A percentile compares a stretch with the other conserved stretches of the same genome.
These are phyloP conservation scores for Microctonus hyperodae DNA, from an alignment of 2,888 invertebrate species.

Conservation along the genomic window DNA sequence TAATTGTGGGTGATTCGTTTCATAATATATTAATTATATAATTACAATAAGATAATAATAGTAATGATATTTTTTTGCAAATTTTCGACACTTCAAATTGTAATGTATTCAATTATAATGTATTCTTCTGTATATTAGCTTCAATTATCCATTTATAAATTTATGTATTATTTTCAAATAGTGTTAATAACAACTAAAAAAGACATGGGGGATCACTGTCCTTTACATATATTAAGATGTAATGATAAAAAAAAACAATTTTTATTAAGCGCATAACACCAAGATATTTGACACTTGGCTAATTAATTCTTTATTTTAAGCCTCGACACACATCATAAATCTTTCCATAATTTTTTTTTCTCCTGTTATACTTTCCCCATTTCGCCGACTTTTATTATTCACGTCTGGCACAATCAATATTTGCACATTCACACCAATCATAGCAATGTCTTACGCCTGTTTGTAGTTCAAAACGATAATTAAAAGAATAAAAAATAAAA, in stretches of 20 bases:
- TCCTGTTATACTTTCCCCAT: conserved; percentile 7
- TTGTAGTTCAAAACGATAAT: not conserved
- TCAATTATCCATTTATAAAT: conserved; percentile 38
- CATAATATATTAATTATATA: conserved; percentile 5
- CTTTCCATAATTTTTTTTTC: conserved; percentile 24
- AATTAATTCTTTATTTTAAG: conserved; percentile 34
- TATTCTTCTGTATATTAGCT: conserved; percentile 44
- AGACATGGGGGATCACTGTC: conserved; percentile 49
- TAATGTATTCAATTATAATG: conserved; percentile 52
- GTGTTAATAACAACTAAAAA: conserved; percentile 51
- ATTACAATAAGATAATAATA: conserved; percentile 45
- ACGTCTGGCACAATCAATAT: conserved; percentile 13
- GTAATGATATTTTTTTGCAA: conserved; percentile 55
- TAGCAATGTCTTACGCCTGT: conserved; percentile 23
- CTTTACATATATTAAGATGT: conserved; percentile 51
- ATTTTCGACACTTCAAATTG: conserved; percentile 57
- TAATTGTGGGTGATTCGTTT: not conserved
- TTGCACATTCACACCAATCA: conserved; percentile 35
- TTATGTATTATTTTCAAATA: conserved; percentile 21
- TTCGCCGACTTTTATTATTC: conserved; percentile 9
- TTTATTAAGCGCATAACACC: conserved; percentile 43
- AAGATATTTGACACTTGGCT: conserved; percentile 32
- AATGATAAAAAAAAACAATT: conserved; percentile 54
- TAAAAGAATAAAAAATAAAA: conserved; percentile 1
- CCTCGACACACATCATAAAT: conserved; percentile 36